These are phyloP conservation scores for Resseliella maxima DNA, from an alignment of 2,888 invertebrate species.

Conservation along the genomic window DNA sequence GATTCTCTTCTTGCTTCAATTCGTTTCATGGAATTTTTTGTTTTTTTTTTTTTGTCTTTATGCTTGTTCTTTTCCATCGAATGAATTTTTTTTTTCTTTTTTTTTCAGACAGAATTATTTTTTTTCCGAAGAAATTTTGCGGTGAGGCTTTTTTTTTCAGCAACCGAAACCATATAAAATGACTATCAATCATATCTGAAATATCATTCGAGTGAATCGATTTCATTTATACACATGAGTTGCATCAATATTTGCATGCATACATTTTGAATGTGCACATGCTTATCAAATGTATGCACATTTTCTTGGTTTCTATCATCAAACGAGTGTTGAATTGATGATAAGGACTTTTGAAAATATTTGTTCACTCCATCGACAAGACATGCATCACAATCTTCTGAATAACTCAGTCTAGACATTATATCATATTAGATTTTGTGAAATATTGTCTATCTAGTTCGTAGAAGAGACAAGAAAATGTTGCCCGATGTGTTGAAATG, in stretches of 20 bases:
- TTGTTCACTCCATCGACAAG: background rate
- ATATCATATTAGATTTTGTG: no score
- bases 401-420: background rate
- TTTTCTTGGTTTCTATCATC: background rate
- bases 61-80: no score
- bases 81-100: background rate
- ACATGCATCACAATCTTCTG: background rate
- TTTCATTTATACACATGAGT: background rate
- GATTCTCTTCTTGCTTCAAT: background rate
- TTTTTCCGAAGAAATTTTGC: no score
- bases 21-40: no score
- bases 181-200: background rate
- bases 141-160: background rate
- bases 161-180: background rate
- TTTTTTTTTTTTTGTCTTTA: no score
- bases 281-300: slow-evolving; percentile 22
- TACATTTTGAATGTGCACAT: background rate
- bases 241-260: slow-evolving; percentile 28
- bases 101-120: background rate
- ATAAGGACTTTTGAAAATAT: background rate
- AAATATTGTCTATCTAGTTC: no score
- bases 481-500: background rate
- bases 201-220: background rate
- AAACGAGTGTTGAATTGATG: background rate
- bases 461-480: no score